Evolutionary conservation across 2,888 invertebrate genomes (phyloP), one percentile per base, ranked within the genome.

Genomic region (Oligia latruncula): DNA sequence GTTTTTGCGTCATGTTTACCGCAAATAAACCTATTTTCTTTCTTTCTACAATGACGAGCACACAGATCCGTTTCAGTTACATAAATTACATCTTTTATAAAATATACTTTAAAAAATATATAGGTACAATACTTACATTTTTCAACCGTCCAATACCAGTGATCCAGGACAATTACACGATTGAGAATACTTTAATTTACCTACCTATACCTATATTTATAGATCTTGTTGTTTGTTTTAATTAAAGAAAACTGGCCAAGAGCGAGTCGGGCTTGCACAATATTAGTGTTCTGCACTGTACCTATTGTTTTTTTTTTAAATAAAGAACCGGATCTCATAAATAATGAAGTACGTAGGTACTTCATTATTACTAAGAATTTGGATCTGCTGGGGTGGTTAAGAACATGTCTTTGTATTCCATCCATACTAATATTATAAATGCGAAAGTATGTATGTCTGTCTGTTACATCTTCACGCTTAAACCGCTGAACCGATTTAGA

Each of bases 21-120:
- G 43, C 43, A 43, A 46, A 46, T 46, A 46, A 46, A 43, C 43
- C 9, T 43, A 43, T 40, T 40, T 40, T 40, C 40, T 40, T 40
- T 40, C 43, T 43, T 43, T 43, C 43, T 13, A 52, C 17, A 52
- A 5, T 58, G 9, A 58, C 87, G 35, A 40, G 65, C 23, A 66
- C 23, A 23, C 11, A 20, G 20, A 13, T 65, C 20, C 5, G 0
- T 35, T 40, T 65, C 20, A 66, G 40, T 66, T 13, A 66, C 40
- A 15, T 23, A 66, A 23, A 65, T 5, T 62, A 40, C 40, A 40
- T 40, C 6, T 23, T 23, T 23, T 13, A 23, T 13, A 40, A 66
- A 23, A 9, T 23, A 49, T 49, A 49, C 13, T 23, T 23, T 5
- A 20, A 55, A 58, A 40, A 40, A 40, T 40, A 5, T 40, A 40